These are phyloP conservation scores for Stenotaenia linearis DNA, from an alignment of 2,888 invertebrate genomes.

Conservation along the genomic window DNA sequence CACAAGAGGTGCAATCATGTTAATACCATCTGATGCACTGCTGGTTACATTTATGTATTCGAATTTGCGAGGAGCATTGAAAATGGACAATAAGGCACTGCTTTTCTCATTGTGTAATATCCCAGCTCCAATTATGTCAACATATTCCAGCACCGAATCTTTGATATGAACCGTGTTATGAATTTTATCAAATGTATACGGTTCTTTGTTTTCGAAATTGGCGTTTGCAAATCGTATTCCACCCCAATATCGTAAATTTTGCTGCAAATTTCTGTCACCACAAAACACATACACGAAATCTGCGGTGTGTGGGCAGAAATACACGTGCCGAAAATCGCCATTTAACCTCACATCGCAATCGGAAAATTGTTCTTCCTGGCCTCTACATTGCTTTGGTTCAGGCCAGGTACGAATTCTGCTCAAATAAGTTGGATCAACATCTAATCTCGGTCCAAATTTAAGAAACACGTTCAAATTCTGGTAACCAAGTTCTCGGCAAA, in stretches of 20 bases:
- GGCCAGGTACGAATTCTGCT: constrained; percentile 91
- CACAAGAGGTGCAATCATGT: constrained; percentile 80
- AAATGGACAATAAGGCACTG: constrained; percentile 83
- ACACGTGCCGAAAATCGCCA: constrained; percentile 78
- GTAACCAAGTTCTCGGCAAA: constrained; percentile 86
- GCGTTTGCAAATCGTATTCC: constrained; percentile 87
- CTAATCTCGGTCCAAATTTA: constrained; percentile 74
- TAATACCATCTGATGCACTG: constrained; percentile 86
- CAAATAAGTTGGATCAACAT: constrained; percentile 81
- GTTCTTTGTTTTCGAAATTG: constrained; percentile 62
- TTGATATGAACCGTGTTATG: constrained; percentile 43
- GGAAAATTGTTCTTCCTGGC: constrained; percentile 48
- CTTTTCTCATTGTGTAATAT: constrained; percentile 91
- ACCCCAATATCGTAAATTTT: constrained; percentile 80
- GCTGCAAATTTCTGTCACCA: constrained; percentile 62
- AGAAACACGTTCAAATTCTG: constrained; percentile 84
- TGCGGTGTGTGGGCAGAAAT: constrained; percentile 75
- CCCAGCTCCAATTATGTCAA: constrained; percentile 83
- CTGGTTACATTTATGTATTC: constrained; percentile 71
- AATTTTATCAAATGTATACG: background rate
- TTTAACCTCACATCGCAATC: constrained; percentile 65
- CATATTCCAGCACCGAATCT: constrained; percentile 70
- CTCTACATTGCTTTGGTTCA: constrained; percentile 69
- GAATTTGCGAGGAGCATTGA: constrained; percentile 72
- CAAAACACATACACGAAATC: constrained; percentile 89